Conservation (phyloP, 2,888 invertebrate genomes). For the Perizoma affinitatum region DNA sequence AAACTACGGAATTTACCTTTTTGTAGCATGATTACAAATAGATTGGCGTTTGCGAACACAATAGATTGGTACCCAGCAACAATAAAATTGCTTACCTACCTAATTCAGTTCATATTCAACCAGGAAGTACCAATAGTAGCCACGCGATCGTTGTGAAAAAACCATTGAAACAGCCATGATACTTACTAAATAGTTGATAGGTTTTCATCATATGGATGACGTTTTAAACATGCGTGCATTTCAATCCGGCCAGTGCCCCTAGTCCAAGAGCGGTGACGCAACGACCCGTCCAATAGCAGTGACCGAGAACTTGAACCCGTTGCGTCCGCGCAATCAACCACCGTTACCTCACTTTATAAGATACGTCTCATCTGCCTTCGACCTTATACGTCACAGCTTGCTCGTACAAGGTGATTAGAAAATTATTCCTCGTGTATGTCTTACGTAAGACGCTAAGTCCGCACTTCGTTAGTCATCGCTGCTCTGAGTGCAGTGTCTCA, state of each 20-base stretch:
- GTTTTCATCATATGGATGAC: conserved; percentile 39
- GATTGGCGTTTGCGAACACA: conserved; percentile 42
- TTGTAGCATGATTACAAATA: conserved; percentile 46
- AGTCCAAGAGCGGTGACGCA: conserved; percentile 61
- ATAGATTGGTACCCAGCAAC: conserved; percentile 40
- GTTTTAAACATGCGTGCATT: conserved; percentile 50
- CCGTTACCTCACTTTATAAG: conserved; percentile 76
- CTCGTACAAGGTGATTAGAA: conserved; percentile 60
- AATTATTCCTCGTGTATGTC: conserved; percentile 53
- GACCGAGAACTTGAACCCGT: conserved; percentile 75
- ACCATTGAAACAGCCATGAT: not conserved
- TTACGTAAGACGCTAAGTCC: conserved; percentile 50
- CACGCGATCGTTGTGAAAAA: conserved; percentile 7
- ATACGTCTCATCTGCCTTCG: conserved; percentile 53
- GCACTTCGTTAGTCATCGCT: conserved; percentile 64
- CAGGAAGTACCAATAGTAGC: conserved; percentile 23
- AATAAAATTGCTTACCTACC: conserved; percentile 26
- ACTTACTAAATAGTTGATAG: not conserved
- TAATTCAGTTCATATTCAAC: conserved; percentile 17
- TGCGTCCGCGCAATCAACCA: conserved; percentile 57
- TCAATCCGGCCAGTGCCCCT: conserved; percentile 70
- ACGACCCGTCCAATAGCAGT: conserved; percentile 53
- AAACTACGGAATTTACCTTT: conserved; percentile 55
- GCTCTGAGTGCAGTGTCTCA: conserved; percentile 83
- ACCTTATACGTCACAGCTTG: conserved; percentile 45